Evolutionary conservation across 2,888 invertebrate species (phyloP), one percentile per base, ranked within the genome.

Genomic region (Sicus ferrugineus): DNA sequence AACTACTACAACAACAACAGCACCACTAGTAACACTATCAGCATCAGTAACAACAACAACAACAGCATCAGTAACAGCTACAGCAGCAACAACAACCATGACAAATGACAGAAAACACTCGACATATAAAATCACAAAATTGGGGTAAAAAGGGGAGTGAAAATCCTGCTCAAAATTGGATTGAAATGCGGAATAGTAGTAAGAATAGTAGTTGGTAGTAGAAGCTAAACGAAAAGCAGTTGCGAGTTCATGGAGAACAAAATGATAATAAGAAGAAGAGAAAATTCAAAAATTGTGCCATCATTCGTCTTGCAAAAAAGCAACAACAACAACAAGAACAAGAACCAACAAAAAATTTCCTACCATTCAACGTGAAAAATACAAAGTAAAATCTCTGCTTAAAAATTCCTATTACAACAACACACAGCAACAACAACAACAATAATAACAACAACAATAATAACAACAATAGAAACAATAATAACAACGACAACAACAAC

Each of bases 101-200:
- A 42, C 21, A 34, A 59, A 16, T 59, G n/a, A 46, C 64, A 50
- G 23, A 9, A 48, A 62, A 63, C 58, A 34, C 38, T 54, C 48
- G 61, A 70, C 34, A 67, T 63, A 34, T n/a, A 66, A 21, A 38
- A 46, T 54, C 46, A 70, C 4, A 23, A 26, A 62, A 62, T 42
- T 23, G 38, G 38, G 11, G 38, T 46, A 46, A n/a, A 46, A 46
- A 34, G n/a, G 14, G 5, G 2, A 50, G 50, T 50, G 21, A 21
- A n/a, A 50, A 50, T 50, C n/a, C n/a, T n/a, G n/a, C n/a, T n/a
- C n/a, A 50, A 23, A 5, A 50, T 4, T n/a, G 6, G n/a, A 50
- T 50, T 21, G n/a, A n/a, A 58, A 19, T 30, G 28, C n/a, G n/a
- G n/a, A n/a, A 58, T 19, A 58, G 34, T 31, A 30, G 34, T 31